Conservation (phyloP, 2,888 invertebrate genomes). For the Troides oblongomaculatus region DNA sequence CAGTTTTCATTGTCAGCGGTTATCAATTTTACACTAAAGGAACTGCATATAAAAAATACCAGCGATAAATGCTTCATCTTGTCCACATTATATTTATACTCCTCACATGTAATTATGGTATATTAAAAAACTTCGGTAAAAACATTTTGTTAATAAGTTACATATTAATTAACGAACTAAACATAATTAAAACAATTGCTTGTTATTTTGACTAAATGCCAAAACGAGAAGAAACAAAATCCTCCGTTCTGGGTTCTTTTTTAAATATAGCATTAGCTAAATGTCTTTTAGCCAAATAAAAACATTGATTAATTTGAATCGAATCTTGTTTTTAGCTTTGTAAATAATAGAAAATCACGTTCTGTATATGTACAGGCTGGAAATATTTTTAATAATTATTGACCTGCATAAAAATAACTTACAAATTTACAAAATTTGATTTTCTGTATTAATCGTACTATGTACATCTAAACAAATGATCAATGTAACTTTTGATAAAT, state of each 20-base stretch:
- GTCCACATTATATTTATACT: conserved; percentile 37
- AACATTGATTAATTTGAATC: background rate
- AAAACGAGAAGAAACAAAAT: conserved; percentile 2
- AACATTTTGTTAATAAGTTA: conserved; percentile 15
- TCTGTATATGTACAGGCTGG: too few species aligned
- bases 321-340: too few species aligned
- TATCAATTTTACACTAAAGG: conserved; percentile 48
- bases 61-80: conserved; percentile 69
- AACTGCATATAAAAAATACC: conserved; percentile 56
- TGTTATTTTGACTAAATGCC: conserved; percentile 9
- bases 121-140: background rate
- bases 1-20: conserved; percentile 64
- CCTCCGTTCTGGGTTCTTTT: background rate
- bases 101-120: conserved; percentile 36
- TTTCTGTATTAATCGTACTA: too few species aligned
- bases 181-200: conserved; percentile 10
- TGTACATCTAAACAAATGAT: too few species aligned
- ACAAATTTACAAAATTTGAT: too few species aligned
- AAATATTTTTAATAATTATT: too few species aligned
- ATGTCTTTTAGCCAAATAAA: background rate
- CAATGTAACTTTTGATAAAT: too few species aligned
- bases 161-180: conserved; percentile 4
- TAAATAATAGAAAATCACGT: too few species aligned
- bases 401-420: too few species aligned
- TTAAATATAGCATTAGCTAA: background rate